A percentile compares a stretch with the other conserved stretches of the same genome.
Conservation (phyloP, 1,140 invertebrate genomes). For the Leptinotarsa defecta region DNA sequence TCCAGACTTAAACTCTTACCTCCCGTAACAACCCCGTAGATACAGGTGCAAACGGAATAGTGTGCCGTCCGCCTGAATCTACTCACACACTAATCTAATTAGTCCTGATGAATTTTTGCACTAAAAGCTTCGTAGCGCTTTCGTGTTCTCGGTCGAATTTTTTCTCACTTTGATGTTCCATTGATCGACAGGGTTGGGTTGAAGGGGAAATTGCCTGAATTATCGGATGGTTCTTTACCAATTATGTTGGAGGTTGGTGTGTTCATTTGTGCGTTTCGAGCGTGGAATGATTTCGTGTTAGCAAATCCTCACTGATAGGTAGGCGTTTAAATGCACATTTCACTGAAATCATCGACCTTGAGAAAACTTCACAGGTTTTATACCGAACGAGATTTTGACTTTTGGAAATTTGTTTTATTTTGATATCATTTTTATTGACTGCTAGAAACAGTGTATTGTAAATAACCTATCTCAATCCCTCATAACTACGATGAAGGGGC, state of each 20-base stretch:
- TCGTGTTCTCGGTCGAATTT: slow-evolving; percentile 13
- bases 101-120: slow-evolving; percentile 18
- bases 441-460: too few species aligned
- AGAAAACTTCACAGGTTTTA: too few species aligned
- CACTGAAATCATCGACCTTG: too few species aligned
- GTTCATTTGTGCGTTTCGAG: not conserved
- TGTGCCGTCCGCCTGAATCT: not conserved
- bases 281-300: not conserved
- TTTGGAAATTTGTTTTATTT: too few species aligned
- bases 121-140: slow-evolving; percentile 16
- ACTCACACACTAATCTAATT: slow-evolving; percentile 10
- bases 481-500: too few species aligned
- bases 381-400: too few species aligned
- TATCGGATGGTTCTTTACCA: not conserved
- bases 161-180: slow-evolving; percentile 13
- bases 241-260: not conserved
- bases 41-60: not conserved
- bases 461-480: too few species aligned
- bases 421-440: too few species aligned
- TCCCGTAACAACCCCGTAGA: not conserved
- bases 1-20: too few species aligned
- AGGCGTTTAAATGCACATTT: too few species aligned
- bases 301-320: too few species aligned
- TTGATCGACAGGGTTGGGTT: not conserved
- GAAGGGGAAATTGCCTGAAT: slow-evolving; percentile 5